Evolutionary conservation across 2,888 invertebrate genomes (phyloP).

Genomic region (Beris morrisii): DNA sequence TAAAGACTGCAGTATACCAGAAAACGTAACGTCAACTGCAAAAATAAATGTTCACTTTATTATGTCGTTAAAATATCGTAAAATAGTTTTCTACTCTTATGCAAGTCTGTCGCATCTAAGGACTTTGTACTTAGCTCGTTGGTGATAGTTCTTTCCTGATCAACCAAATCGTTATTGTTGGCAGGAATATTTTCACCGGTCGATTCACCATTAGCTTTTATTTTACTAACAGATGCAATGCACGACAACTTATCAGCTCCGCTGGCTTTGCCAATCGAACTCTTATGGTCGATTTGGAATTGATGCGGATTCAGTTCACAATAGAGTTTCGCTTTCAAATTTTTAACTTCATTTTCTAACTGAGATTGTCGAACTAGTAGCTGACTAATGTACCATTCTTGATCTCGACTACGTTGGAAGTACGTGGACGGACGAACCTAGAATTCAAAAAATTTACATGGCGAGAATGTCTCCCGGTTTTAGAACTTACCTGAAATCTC

Average conservation of each 20-base stretch:
- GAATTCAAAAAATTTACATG: slow-evolving; percentile 60
- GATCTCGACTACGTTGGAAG: slow-evolving; percentile 90
- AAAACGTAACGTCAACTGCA: slow-evolving; percentile 41
- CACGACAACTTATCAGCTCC: not conserved
- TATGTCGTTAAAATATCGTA: not conserved
- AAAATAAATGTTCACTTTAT: not conserved
- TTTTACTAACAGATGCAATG: too few species aligned
- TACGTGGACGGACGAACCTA: slow-evolving; percentile 93
- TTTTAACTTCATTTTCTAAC: slow-evolving; percentile 78
- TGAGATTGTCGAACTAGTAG: slow-evolving; percentile 79
- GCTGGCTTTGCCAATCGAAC: slow-evolving; percentile 59
- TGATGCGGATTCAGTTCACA: not conserved
- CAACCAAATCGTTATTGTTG: too few species aligned
- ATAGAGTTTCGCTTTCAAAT: slow-evolving; percentile 56
- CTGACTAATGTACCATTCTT: slow-evolving; percentile 89
- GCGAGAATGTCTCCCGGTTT: not conserved
- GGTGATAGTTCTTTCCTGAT: too few species aligned
- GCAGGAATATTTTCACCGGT: too few species aligned
- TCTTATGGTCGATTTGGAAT: slow-evolving; percentile 72
- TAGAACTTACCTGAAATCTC: slow-evolving; percentile 58
- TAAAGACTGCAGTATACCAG: slow-evolving; percentile 41
- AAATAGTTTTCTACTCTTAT: slow-evolving; percentile 18
- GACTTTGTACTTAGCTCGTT: too few species aligned
- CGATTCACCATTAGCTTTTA: too few species aligned
- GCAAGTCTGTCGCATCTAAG: not conserved